phyloP scores from a whole-genome alignment of 1,140 invertebrate genomes.

The Schlechtendalia chinensis region DNA sequence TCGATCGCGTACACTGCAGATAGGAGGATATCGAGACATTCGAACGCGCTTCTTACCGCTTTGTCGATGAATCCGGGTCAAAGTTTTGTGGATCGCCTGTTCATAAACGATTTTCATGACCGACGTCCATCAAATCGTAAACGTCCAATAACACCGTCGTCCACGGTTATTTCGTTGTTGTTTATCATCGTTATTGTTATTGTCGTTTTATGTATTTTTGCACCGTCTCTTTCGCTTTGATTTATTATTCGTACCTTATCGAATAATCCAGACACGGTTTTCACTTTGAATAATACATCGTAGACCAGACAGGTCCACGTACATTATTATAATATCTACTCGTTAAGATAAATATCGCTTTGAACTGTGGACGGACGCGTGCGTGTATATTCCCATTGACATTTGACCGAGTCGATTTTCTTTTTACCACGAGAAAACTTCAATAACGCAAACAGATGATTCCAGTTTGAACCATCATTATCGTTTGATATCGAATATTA shows the following conservation, averaged over 20 bases:
- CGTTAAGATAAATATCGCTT: too few relatives aligned
- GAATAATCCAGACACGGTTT: background rate
- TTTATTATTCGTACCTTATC: background rate
- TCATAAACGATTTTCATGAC: background rate
- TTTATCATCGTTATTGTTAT: background rate
- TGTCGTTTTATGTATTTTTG: too few relatives aligned
- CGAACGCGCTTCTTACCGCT: too few relatives aligned
- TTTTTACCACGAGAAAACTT: background rate
- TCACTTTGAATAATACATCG: background rate
- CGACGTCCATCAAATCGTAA: background rate
- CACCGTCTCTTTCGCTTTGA: background rate
- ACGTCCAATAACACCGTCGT: background rate
- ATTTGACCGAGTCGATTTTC: background rate
- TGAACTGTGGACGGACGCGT: too few relatives aligned
- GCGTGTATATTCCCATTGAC: conserved; percentile 1
- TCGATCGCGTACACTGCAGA: too few relatives aligned
- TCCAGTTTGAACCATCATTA: background rate
- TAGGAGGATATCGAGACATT: too few relatives aligned
- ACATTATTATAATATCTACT: too few relatives aligned
- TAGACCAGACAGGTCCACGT: too few relatives aligned
- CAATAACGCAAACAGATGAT: background rate
- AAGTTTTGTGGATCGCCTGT: too few relatives aligned
- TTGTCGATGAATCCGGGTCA: too few relatives aligned
- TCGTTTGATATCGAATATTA: too few relatives aligned
- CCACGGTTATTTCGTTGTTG: background rate